Evolutionary conservation across 2,797 vertebrate species (phyloP), one percentile per base, ranked within the genome.

Genomic region (Scolopax bukidnonensis): DNA sequence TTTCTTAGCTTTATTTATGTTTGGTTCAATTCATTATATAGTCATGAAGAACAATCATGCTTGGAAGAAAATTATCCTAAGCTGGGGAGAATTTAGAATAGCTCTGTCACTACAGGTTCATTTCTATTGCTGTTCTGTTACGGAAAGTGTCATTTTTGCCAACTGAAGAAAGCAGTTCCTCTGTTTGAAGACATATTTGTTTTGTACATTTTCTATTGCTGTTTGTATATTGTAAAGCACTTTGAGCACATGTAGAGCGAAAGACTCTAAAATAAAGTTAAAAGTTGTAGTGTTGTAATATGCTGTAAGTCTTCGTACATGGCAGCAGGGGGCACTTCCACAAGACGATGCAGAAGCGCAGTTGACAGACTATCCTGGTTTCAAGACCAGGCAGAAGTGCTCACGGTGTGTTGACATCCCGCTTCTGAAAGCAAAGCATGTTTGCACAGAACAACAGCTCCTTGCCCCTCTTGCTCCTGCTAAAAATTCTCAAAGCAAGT

Each of bases 291-390:
- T 23, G 69, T n/a, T 73, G 45, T 28, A 84, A 84, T 56, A 68
- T 40, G 73, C 45, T 96, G 95, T 77, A 83, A 70, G 85, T 93
- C 96, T 96, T 93, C 92, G 84, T 75, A 61, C 47, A 4, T 57
- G 84, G 88, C 96, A 96, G 87, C 87, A 96, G 95, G 97, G 89
- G 90, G 83, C 91, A 91, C 75, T 93, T 96, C 83, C 79, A 95
- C 33, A 74, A 91, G 94, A 79, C 1, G 19, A 63, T 54, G 12
- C 27, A 65, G 83, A 88, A 82, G 43, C 1, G 0, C 67, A 27
- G 60, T 8, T 84, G 93, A 92, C 87, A 71, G 77, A 68, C 51
- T 85, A 21, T 8, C 51, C 67, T 18, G 53, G 48, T 89, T 95
- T 90, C 77, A 61, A 65, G 85, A 43, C n/a, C 51, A 78, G 50